Evolutionary conservation across 2,888 invertebrate species (phyloP).

Genomic region (Tipula lateralis): DNA sequence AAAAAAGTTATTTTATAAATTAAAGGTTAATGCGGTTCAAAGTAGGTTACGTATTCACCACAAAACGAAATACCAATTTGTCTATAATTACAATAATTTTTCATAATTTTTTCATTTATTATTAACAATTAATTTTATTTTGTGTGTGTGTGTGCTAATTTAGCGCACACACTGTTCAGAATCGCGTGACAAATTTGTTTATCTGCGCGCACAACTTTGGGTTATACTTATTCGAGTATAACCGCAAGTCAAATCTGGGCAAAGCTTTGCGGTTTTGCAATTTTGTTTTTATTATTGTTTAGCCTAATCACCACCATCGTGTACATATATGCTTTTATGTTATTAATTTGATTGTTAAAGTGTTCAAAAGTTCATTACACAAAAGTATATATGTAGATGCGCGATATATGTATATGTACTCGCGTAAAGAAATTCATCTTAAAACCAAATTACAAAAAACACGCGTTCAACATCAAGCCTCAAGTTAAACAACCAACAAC

Average conservation of each 20-base stretch:
- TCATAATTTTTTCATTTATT: not conserved
- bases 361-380: conserved; percentile 24
- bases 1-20: too few species aligned
- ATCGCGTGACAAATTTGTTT: conserved; percentile 6
- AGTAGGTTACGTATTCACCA: not conserved
- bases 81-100: not conserved
- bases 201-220: not conserved
- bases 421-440: not conserved
- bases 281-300: not conserved
- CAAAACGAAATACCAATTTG: not conserved
- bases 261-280: not conserved
- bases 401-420: not conserved
- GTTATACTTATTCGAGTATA: not conserved
- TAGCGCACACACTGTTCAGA: not conserved
- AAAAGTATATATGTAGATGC: not conserved
- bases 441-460: not conserved
- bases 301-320: not conserved
- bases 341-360: not conserved
- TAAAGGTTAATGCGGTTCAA: conserved; percentile 19
- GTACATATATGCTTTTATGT: not conserved
- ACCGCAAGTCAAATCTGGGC: too few species aligned
- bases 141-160: not conserved
- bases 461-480: conserved; percentile 24
- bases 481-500: too few species aligned
- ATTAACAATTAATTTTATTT: not conserved